Percentiles rank a stretch among this genome's conserved stretches.
These are phyloP conservation scores for Columba livia DNA, from an alignment of 2,113 vertebrate genomes.

Conservation along the genomic window DNA sequence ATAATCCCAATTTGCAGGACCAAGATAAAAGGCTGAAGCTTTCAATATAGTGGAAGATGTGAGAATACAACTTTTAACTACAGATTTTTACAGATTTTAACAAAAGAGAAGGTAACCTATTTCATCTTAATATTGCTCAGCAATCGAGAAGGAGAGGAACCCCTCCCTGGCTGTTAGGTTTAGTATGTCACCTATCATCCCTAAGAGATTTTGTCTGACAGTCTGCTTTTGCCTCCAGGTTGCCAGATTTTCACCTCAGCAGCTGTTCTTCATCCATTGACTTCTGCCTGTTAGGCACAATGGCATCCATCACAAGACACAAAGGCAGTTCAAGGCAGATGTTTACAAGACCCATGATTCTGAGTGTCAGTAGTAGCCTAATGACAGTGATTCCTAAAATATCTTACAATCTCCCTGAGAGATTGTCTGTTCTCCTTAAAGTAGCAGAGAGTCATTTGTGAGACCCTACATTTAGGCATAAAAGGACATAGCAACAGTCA, in stretches of 20 bases:
- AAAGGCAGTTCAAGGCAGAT: background rate
- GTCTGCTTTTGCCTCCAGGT: background rate
- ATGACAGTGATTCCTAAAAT: background rate
- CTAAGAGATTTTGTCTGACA: background rate
- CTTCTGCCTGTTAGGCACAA: background rate
- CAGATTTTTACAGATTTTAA: no score
- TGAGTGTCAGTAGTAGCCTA: background rate
- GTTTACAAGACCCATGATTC: background rate
- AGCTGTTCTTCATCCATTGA: background rate
- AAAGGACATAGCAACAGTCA: background rate
- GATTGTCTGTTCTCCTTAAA: background rate
- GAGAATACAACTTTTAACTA: background rate
- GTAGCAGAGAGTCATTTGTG: background rate
- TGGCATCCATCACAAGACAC: background rate
- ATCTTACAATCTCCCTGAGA: background rate
- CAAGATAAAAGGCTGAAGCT: background rate
- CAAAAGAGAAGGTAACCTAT: background rate
- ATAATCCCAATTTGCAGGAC: background rate
- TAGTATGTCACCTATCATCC: background rate
- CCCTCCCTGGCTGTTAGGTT: background rate
- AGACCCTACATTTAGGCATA: background rate
- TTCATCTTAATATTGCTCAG: background rate
- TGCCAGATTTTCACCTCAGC: background rate
- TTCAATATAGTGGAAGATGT: background rate
- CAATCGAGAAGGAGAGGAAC: background rate